These are phyloP conservation scores for Drosophila barbarae DNA, from an alignment of 2,888 invertebrate species.

Conservation along the genomic window DNA sequence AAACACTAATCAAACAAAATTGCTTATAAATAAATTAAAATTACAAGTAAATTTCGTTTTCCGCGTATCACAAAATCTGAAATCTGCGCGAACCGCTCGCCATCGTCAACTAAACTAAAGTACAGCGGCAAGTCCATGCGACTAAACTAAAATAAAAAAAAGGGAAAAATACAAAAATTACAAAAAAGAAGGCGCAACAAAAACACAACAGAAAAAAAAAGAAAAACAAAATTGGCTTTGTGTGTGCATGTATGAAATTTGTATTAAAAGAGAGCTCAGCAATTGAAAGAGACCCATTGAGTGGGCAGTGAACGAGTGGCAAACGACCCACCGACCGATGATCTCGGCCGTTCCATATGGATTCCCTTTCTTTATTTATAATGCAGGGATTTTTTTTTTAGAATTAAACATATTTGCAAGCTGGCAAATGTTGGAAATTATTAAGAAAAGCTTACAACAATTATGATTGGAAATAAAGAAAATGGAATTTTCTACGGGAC, in stretches of 20 bases:
- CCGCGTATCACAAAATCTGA: constrained; percentile 43
- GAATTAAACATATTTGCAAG: neutral
- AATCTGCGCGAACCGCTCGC: constrained; percentile 68
- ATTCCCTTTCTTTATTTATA: constrained; percentile 17
- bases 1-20: neutral
- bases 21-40: constrained; percentile 27
- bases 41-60: constrained; percentile 43
- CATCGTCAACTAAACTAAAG: constrained; percentile 71
- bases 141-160: constrained; percentile 60
- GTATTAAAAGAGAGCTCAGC: constrained; percentile 62
- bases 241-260: constrained; percentile 69
- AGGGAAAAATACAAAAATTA: constrained; percentile 28
- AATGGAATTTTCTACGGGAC: too few species aligned
- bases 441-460: neutral
- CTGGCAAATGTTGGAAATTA: neutral
- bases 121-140: constrained; percentile 62
- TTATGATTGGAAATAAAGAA: neutral
- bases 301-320: constrained; percentile 50
- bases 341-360: constrained; percentile 8
- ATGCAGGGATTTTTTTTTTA: constrained; percentile 8
- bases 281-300: constrained; percentile 73
- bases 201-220: constrained; percentile 35
- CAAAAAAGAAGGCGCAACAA: constrained; percentile 34
- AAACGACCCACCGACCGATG: constrained; percentile 45
- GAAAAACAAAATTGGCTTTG: constrained; percentile 62